Evolutionary conservation across 2,797 vertebrate species (phyloP).

Genomic region (Phyllotis vaccarum): DNA sequence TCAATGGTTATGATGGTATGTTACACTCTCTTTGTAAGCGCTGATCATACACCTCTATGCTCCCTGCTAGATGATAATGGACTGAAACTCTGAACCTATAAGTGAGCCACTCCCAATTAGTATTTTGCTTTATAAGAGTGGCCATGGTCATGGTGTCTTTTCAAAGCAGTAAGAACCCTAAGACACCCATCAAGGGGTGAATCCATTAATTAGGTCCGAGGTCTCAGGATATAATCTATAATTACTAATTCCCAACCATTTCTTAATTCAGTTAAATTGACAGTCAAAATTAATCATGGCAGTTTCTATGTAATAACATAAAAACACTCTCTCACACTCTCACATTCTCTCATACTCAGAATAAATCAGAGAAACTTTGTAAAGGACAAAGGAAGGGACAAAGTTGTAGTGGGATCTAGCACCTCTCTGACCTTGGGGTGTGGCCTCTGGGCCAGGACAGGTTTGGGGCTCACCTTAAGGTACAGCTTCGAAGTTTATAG

Average conservation of each 20-base stretch:
- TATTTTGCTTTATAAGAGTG: not conserved
- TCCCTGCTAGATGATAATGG: not conserved
- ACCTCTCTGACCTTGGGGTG: no score
- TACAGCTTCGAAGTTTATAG: no score
- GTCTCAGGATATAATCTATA: not conserved
- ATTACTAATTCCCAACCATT: not conserved
- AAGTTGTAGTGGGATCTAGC: not conserved
- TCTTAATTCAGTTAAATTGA: not conserved
- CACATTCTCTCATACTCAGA: not conserved
- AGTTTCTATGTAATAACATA: not conserved
- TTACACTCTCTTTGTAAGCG: not conserved
- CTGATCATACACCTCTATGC: not conserved
- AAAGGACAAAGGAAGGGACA: not conserved
- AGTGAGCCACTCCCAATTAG: not conserved
- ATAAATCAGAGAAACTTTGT: conserved; percentile 1
- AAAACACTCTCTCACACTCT: no score
- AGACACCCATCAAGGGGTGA: not conserved
- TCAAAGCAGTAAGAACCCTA: not conserved
- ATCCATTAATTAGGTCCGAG: not conserved
- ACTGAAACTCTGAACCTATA: not conserved
- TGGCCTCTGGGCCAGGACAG: no score
- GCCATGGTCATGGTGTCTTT: not conserved
- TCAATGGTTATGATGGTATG: not conserved
- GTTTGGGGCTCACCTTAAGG: no score
- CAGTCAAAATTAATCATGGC: not conserved